Evolutionary conservation across 2,797 vertebrate genomes (phyloP), one percentile per base, ranked within the genome.

Genomic region (Carapus acus): DNA sequence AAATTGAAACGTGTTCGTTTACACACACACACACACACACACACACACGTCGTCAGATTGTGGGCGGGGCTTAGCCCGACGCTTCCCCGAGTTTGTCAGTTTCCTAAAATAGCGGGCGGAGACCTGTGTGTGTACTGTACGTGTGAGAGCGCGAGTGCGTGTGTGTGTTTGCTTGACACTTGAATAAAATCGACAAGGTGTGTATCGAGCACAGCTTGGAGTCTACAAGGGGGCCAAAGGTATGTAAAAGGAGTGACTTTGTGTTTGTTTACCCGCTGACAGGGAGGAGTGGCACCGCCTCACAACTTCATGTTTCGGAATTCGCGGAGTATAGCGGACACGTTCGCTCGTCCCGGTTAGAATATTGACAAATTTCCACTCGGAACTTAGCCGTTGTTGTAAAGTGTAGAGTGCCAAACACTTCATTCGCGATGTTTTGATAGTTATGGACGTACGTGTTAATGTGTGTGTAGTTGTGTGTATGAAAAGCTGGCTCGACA

Each of bases 101-200:
- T 76, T 76, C 73, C 69, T 78, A 79, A 82, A 68, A 71, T 61
- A 78, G 54, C 54, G 75, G 71, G 53, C 48, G 65, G 16, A 47
- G 21, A 23, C 43, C 8, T 17, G 49, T 27, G 7, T 2, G 37
- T 19, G 17, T 38, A 15, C 42, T 42, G 22, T 52, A 14, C n/a
- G 49, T 41, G 22, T 43, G 5, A n/a, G 49, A 23, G 8, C 2
- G 40, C n/a, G 20, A 34, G 19, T 29, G 18, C n/a, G 37, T 44
- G 22, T 40, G 21, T 45, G 14, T 42, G 19, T 52, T 23, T 22
- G 24, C 13, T 2, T 29, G 31, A 69, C 48, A 39, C 60, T 6
- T 39, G 27, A 46, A 29, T 8, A 24, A 12, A 43, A 58, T 2
- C 9, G 15, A 15, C 40, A 20, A 2, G 24, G 2, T 36, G 45